phyloP scores from a whole-genome alignment of 1,140 invertebrate genomes.

The Drosophila pachea region DNA sequence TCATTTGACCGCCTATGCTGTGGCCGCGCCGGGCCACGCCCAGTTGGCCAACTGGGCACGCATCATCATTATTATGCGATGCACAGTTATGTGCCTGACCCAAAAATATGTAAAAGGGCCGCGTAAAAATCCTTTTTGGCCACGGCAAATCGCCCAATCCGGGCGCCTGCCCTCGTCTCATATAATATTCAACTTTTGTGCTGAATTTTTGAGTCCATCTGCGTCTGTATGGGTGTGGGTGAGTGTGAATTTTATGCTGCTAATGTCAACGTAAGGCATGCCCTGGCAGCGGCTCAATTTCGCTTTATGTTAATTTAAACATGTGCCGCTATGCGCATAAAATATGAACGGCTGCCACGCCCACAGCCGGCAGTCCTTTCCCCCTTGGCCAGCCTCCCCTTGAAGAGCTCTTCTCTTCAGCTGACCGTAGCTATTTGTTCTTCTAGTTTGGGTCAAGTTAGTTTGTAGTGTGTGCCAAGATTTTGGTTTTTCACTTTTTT shows the following conservation, averaged over 20 bases:
- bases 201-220: slow-evolving; percentile 69
- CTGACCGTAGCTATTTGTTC: slow-evolving; percentile 53
- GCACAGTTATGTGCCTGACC: slow-evolving; percentile 75
- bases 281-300: slow-evolving; percentile 70
- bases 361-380: slow-evolving; percentile 19
- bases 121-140: slow-evolving; percentile 64
- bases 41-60: slow-evolving; percentile 27
- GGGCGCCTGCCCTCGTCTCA: slow-evolving; percentile 18
- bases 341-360: slow-evolving; percentile 60
- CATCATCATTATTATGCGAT: slow-evolving; percentile 77
- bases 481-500: slow-evolving; percentile 50
- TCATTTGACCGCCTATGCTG: slow-evolving; percentile 45
- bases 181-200: slow-evolving; percentile 72
- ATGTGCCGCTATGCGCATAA: slow-evolving; percentile 77
- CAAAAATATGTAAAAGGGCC: slow-evolving; percentile 68
- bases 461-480: slow-evolving; percentile 56
- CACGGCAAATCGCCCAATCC: slow-evolving; percentile 44
- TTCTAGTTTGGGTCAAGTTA: slow-evolving; percentile 71
- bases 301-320: slow-evolving; percentile 77
- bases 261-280: slow-evolving; percentile 69
- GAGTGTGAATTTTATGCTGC: slow-evolving; percentile 43
- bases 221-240: slow-evolving; percentile 20
- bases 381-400: slow-evolving; percentile 16
- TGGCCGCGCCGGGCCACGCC: slow-evolving; percentile 45
- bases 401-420: neutral